Evolutionary conservation across 2,113 vertebrate genomes (phyloP), one percentile per base, ranked within the genome.

Genomic region (Psammodynastes pulverulentus): DNA sequence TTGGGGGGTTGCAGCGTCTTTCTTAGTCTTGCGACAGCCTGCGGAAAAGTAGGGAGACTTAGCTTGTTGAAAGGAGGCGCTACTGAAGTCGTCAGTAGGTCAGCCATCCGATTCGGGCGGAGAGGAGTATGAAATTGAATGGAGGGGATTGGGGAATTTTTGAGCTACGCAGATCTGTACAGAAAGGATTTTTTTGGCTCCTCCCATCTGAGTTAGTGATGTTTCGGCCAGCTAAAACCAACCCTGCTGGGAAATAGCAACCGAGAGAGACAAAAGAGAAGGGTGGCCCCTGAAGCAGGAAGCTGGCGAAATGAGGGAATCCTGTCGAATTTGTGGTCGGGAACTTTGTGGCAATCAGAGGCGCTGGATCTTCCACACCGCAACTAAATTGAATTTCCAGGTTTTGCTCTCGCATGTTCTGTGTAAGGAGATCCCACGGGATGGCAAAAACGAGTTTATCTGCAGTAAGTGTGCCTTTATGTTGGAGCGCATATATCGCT

Each of bases 381-480:
- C 98, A 0, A 96, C 98, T 95, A 98, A 98, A 96, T 98, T 99
- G 93, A 99, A 98, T 95, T 97, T 99, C 67, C 99, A 99, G 96
- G 98, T 99, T 91, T 97, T 99, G 95, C 98, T 99, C 8, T 98
- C 99, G 34, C 98, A 99, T 7, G 99, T 98, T 5, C 95, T 99
- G 90, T 98, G 99, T 54, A 96, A 90, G 87, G 98, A 99, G 95
- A 95, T 99, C 92, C 95, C 96, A 93, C 98, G 99, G 19, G 99
- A 99, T 1, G 99, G 99, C 94, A 97, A 96, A 29, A 98, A 97
- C n/a, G 99, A 99, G 97, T 99, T 99, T 0, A 98, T 97, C 24
- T 99, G 99, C 98, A 98, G 99, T 95, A 99, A 99, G 95, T 99
- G 99, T 90, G 97, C 98, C 90, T 99, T 99, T 97, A 99, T 99